These are phyloP conservation scores for Pseudocheirus occidentalis DNA, from an alignment of 2,797 vertebrate genomes.

Conservation along the genomic window DNA sequence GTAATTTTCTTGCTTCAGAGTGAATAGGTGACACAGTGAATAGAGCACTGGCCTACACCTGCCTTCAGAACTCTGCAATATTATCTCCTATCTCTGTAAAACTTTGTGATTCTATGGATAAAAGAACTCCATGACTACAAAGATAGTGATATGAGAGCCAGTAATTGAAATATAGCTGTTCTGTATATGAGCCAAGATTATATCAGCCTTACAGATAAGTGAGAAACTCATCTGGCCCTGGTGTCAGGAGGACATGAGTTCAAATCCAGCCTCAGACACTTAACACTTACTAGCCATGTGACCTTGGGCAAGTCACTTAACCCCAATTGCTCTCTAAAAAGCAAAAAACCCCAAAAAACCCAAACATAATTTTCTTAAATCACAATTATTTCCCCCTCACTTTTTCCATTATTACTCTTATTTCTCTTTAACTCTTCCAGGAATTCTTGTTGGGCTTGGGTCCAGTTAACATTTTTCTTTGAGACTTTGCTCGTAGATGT, in stretches of 20 bases:
- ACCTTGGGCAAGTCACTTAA: too few species aligned
- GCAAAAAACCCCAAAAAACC: too few species aligned
- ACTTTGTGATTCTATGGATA: background rate
- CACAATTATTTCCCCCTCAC: background rate
- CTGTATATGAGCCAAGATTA: background rate
- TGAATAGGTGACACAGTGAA: too few species aligned
- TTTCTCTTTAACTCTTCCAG: background rate
- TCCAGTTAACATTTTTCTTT: background rate
- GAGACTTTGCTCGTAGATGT: background rate
- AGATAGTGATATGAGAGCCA: background rate
- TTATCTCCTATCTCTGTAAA: background rate
- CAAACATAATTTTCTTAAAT: too few species aligned
- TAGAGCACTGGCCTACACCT: too few species aligned
- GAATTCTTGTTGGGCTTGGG: background rate
- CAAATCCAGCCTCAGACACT: too few species aligned
- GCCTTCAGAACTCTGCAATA: background rate
- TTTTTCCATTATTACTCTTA: background rate
- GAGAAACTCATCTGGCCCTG: conserved; percentile 12
- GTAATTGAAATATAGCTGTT: conserved; percentile 2
- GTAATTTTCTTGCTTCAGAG: background rate
- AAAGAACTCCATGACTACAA: background rate
- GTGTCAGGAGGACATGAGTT: too few species aligned
- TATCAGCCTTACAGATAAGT: background rate
- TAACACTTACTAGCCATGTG: too few species aligned
- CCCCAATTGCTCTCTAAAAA: too few species aligned